Evolutionary conservation across 2,888 invertebrate genomes (phyloP), one percentile per base, ranked within the genome.

Genomic region (Octodonta nipae): DNA sequence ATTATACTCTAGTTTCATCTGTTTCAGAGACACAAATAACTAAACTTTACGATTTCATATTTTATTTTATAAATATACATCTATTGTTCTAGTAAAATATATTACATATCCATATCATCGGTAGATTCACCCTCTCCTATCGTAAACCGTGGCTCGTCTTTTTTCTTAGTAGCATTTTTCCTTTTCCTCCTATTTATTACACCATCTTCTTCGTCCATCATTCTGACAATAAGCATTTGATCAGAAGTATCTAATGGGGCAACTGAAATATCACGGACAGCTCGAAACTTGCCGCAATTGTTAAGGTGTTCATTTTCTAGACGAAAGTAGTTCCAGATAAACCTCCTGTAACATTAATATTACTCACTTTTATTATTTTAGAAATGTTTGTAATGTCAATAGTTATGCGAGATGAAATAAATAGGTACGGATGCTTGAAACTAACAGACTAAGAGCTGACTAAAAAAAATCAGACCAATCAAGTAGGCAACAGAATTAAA

Each of bases 311-410:
- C 98, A 68, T 98, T 98, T 67, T 98, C 98, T 52, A 98, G 62
- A 0, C 98, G 95, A 70, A 98, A 95, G 65, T 91, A 98, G 65
- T 98, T 98, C 98, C 98, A 98, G 28, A 98, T 78, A 64, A 96
- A 98, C 33, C 96, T 75, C 54, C 87, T 84, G 57, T 8, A 53
- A 53, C 38, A 39, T 28, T 15, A 34, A 32, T 16, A n/a, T n/a
- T n/a, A n/a, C n/a, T n/a, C n/a, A n/a, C n/a, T n/a, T n/a, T n/a
- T n/a, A n/a, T n/a, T n/a, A n/a, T n/a, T n/a, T n/a, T n/a, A n/a
- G n/a, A n/a, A n/a, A n/a, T n/a, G n/a, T n/a, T n/a, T n/a, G n/a
- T n/a, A n/a, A n/a, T n/a, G n/a, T n/a, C n/a, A n/a, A n/a, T n/a
- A n/a, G n/a, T n/a, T n/a, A n/a, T n/a, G n/a, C n/a, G n/a, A n/a